phyloP scores from a whole-genome alignment of 1,140 invertebrate genomes.

The Solenopsis fugax region DNA sequence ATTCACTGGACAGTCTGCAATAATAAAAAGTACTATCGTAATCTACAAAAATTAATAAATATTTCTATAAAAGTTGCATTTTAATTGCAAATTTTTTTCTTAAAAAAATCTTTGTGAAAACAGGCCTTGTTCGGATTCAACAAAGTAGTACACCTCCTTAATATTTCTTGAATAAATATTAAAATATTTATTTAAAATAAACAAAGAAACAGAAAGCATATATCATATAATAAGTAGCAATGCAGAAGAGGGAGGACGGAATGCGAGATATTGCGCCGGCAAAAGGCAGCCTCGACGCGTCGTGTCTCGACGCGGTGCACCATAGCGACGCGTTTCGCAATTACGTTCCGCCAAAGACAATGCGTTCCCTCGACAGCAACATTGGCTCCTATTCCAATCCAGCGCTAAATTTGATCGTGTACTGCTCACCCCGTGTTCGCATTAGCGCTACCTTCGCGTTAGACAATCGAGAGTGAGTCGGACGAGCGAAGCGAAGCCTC shows the following conservation, averaged over 20 bases:
- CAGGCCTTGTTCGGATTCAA: no score
- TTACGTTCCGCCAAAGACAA: conserved; percentile 53
- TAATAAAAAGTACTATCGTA: no score
- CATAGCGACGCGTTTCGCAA: conserved; percentile 38
- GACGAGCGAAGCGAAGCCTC: not conserved
- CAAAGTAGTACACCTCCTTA: no score
- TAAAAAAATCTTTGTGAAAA: no score
- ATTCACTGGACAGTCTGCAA: no score
- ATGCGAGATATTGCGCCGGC: not conserved
- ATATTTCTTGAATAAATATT: no score
- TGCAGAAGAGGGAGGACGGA: not conserved
- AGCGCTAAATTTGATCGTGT: conserved; percentile 43
- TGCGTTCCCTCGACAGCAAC: conserved; percentile 34
- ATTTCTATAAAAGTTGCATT: no score
- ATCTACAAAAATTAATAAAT: no score
- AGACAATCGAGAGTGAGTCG: not conserved
- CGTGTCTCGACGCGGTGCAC: not conserved
- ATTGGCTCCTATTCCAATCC: conserved; percentile 22
- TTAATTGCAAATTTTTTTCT: no score
- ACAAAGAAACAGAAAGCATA: not conserved
- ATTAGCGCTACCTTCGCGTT: not conserved
- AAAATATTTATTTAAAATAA: not conserved
- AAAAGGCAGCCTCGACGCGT: not conserved
- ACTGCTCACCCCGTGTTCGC: conserved; percentile 4
- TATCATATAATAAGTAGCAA: not conserved